phyloP scores from a whole-genome alignment of 1,140 invertebrate species.

The Macrosteles quadrilineatus region DNA sequence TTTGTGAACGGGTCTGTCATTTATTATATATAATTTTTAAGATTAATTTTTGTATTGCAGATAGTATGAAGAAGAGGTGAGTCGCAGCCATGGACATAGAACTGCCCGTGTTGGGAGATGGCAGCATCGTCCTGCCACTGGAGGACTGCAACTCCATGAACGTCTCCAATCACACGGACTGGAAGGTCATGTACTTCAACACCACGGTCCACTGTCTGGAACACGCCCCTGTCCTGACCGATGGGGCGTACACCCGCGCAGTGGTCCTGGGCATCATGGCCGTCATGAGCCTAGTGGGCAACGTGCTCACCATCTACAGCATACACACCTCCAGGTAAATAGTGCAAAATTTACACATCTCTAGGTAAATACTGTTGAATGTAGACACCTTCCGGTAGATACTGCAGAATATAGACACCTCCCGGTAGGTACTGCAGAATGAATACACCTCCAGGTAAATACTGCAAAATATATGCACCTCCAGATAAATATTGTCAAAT shows the following conservation, averaged over 20 bases:
- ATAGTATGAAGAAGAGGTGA: no score
- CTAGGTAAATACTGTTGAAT: no score
- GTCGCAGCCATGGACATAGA: not conserved
- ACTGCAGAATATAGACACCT: no score
- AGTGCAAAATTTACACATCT: no score
- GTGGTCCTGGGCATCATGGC: constrained; percentile 68
- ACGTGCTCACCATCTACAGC: constrained; percentile 72
- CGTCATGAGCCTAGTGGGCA: constrained; percentile 69
- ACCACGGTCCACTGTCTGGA: constrained; percentile 51
- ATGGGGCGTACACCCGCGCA: constrained; percentile 59
- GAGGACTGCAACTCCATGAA: not conserved
- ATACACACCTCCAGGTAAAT: constrained; percentile 53
- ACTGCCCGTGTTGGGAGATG: not conserved
- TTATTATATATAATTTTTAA: no score
- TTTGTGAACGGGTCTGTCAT: no score
- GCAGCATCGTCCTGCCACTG: constrained; percentile 8
- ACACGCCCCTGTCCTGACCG: constrained; percentile 64
- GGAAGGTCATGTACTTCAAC: constrained; percentile 10
- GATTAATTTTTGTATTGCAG: no score
- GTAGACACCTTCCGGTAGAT: no score
- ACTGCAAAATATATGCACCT: no score
- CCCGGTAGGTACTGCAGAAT: no score
- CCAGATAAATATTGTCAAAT: no score
- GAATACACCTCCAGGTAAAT: no score
- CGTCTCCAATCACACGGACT: not conserved